Base-by-base conservation (phyloP, 2,113 vertebrate species). In the Phainopepla nitens region DNA sequence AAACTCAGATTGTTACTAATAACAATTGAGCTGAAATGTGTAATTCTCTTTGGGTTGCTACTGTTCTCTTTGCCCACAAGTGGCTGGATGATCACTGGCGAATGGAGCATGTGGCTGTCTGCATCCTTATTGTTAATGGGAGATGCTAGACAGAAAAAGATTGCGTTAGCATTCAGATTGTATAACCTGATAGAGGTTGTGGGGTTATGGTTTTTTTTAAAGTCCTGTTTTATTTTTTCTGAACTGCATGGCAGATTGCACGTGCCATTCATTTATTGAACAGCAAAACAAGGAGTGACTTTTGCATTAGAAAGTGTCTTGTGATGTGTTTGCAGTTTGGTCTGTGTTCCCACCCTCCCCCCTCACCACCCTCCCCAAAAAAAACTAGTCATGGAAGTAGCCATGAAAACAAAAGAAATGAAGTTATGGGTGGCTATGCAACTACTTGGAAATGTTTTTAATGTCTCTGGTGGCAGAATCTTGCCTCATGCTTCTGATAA, bases 161-260 rank as follows among this genome's bases (percentile, higher is more conserved):
- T 33, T 31, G 13, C 1, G 22, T 81, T 76, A 82, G 45, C 35
- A 45, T 89, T 94, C 31, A 6, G 36, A 4, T 42, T 69, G 13
- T 42, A 14, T 76, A 71, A 82, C 14, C 13, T 15, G 31, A 18
- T 21, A 24, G 17, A 15, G 33, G 21, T 65, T 82, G 9, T 17
- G 28, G 27, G 7, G 4, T 75, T 69, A 19, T 1, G 0, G 0
- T 3, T 22, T 39, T 39, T n/a, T 58, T 15, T 0, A 3, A 57
- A 45, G 36, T 44, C 10, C 13, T 62, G 0, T 42, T 50, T 56
- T 42, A 28, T 27, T 88, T 87, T 58, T 78, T 25, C 57, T n/a
- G 33, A 87, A 29, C 21, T 45, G 13, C 16, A 12, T 44, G 21
- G 21, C 28, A 72, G 11, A 72, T 79, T 64, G 24, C 41, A 17